phyloP scores from a whole-genome alignment of 2,113 vertebrate species.

The Heptranchias perlo region DNA sequence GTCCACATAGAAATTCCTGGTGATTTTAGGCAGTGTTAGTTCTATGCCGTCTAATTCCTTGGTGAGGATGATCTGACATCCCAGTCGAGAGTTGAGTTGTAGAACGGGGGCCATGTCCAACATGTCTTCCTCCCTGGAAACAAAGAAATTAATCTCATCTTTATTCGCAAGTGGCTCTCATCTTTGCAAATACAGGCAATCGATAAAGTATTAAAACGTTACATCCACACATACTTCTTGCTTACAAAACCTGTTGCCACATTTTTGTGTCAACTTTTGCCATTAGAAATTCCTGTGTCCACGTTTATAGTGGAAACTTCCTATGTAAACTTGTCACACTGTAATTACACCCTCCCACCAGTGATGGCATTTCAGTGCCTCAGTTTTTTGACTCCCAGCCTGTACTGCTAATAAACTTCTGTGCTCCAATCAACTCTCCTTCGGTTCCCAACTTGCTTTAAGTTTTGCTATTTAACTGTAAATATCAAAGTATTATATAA shows the following conservation, averaged over 20 bases:
- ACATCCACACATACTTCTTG: too few species aligned
- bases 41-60: constrained; percentile 71
- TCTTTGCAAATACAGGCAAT: neutral
- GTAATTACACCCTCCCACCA: too few species aligned
- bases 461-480: too few species aligned
- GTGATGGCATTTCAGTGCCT: neutral
- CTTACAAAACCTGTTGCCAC: neutral
- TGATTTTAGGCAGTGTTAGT: constrained; percentile 75
- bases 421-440: too few species aligned
- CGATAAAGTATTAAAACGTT: neutral
- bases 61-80: constrained; percentile 78
- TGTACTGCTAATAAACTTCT: neutral
- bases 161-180: neutral
- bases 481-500: too few species aligned
- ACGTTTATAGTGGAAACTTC: neutral
- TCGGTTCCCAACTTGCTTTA: too few species aligned
- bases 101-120: constrained; percentile 84
- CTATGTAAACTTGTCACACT: neutral
- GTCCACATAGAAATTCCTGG: constrained; percentile 88
- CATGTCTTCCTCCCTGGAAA: constrained; percentile 82
- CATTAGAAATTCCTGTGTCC: neutral
- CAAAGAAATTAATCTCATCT: neutral
- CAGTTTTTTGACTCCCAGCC: neutral
- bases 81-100: constrained; percentile 79
- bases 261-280: neutral